A percentile compares a stretch with the other conserved stretches of the same genome.
phyloP scores from a whole-genome alignment of 2,797 vertebrate species.

The Distichodus sexfasciatus region DNA sequence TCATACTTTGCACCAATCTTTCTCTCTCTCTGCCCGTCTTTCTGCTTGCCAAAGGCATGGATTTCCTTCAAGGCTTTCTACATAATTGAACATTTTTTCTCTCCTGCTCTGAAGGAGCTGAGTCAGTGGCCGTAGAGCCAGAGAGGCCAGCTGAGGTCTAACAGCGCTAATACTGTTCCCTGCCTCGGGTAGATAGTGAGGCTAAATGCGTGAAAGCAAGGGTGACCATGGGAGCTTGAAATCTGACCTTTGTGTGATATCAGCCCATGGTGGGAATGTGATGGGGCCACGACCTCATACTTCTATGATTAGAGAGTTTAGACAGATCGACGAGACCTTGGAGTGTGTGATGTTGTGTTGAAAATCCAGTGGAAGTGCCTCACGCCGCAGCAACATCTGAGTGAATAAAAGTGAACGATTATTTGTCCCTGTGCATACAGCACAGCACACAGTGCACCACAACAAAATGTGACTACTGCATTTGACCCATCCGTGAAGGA shows the following conservation, averaged over 20 bases:
- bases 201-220: constrained; percentile 8
- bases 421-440: too few species aligned
- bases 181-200: constrained; percentile 5
- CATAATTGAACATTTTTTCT: constrained; percentile 73
- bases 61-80: constrained; percentile 72
- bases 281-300: constrained; percentile 2
- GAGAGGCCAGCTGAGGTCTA: neutral
- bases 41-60: constrained; percentile 65
- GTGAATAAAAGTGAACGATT: too few species aligned
- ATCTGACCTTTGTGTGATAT: constrained; percentile 34
- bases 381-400: neutral
- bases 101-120: constrained; percentile 60
- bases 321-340: constrained; percentile 5
- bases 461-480: too few species aligned
- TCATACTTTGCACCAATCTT: constrained; percentile 9
- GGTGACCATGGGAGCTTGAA: constrained; percentile 4
- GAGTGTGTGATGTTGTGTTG: neutral
- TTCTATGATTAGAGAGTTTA: constrained; percentile 32
- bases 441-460: too few species aligned
- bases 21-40: constrained; percentile 26
- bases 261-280: constrained; percentile 25
- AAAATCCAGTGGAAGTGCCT: neutral
- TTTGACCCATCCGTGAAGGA: too few species aligned
- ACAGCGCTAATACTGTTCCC: constrained; percentile 5
- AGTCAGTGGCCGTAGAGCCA: constrained; percentile 60